phyloP scores from a whole-genome alignment of 1,140 invertebrate species.

The Papilio polytes region DNA sequence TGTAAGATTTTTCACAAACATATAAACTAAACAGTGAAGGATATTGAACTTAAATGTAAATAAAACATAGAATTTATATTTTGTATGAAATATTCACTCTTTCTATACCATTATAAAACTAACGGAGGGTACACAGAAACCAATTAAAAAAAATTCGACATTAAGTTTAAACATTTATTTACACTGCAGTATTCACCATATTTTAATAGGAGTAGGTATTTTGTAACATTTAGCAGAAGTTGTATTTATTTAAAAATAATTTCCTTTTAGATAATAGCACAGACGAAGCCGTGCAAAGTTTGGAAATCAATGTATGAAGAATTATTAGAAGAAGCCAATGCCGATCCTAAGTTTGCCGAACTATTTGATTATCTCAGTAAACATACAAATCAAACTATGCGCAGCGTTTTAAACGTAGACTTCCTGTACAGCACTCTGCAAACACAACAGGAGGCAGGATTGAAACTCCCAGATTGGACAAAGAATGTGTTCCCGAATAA shows the following conservation, averaged over 20 bases:
- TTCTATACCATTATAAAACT: too few relatives aligned
- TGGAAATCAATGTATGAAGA: constrained; percentile 84
- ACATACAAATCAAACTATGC: constrained; percentile 87
- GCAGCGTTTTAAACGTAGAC: constrained; percentile 88
- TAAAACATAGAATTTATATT: too few relatives aligned
- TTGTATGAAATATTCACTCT: too few relatives aligned
- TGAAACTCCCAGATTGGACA: constrained; percentile 89
- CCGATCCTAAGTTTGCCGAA: constrained; percentile 83
- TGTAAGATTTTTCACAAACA: constrained; percentile 79
- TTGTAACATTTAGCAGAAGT: not conserved
- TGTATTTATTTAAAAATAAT: constrained; percentile 12
- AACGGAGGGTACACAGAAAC: too few relatives aligned
- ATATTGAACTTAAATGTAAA: too few relatives aligned
- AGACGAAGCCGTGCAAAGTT: constrained; percentile 85
- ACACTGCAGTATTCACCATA: not conserved
- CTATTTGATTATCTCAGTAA: constrained; percentile 87
- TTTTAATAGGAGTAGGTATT: not conserved
- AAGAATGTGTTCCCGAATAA: constrained; percentile 87
- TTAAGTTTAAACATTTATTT: not conserved
- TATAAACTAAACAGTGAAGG: constrained; percentile 10
- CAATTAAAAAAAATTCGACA: not conserved
- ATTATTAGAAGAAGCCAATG: constrained; percentile 82
- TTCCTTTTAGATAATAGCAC: constrained; percentile 85
- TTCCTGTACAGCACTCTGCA: constrained; percentile 89
- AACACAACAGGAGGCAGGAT: constrained; percentile 87